Base-by-base conservation (phyloP, 2,113 vertebrate genomes). In the Planiliza haematocheilus region DNA sequence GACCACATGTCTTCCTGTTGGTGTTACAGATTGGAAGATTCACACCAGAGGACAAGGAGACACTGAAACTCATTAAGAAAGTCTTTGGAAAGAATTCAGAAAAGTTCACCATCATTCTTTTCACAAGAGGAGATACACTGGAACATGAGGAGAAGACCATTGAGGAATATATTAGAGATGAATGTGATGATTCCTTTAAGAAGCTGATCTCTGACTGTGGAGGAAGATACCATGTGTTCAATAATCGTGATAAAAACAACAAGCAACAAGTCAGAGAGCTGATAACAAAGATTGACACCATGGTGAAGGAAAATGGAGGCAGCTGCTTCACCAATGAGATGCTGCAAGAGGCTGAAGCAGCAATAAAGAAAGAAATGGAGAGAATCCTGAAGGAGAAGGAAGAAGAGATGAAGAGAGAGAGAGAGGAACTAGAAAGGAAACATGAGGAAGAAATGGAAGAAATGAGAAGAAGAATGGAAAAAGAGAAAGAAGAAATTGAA, bases 241-340 rank as follows among this genome's bases (percentile, higher is more conserved):
- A 77, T 14, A 77, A 82, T 45, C 0, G 1, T 0, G 62, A 58
- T 1, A 0, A n/a, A n/a, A 5, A 6, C 1, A 75, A 79, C 14
- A 39, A 0, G 0, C 10, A 7, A 21, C 82, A 85, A 43, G 79
- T 72, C n/a, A 61, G 8, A 1, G 57, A 87, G 43, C 61, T 82
- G 55, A 18, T 77, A 1, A 43, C 14, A 8, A 77, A 68, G 62
- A 41, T 77, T 4, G 43, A 72, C 24, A 8, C 13, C 16, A 71
- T 87, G 78, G 67, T 82, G 61, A 52, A 30, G 46, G 3, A 56
- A 30, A 86, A 74, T 36, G 63, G 72, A 14, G 69, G 75, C 3
- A 38, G 17, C n/a, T 83, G 38, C 48, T 85, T 18, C 74, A 78
- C 21, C 10, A 63, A 52, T n/a, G 39, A 67, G 8, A 51, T 77